Conservation (phyloP, 64 coral and sea anemone genomes). For the Montipora cactus region DNA sequence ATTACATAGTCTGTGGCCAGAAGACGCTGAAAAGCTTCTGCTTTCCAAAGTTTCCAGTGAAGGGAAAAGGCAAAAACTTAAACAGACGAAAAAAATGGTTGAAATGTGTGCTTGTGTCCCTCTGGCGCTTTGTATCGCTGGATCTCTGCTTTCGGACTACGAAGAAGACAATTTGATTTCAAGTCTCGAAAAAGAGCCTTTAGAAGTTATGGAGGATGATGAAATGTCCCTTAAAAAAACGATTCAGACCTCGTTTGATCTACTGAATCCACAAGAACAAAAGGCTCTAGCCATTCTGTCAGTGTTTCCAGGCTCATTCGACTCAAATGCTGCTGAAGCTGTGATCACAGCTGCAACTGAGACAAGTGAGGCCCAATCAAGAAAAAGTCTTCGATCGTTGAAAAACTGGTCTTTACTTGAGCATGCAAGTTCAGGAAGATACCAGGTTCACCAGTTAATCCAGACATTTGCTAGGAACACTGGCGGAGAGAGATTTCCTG, state of each 20-base stretch:
- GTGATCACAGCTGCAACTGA: not conserved
- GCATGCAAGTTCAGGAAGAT: slow-evolving; percentile 22
- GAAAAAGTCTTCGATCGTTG: slow-evolving; percentile 1
- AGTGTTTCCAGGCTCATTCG: slow-evolving; percentile 58
- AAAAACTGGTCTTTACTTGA: slow-evolving; percentile 60
- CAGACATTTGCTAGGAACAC: slow-evolving; percentile 22
- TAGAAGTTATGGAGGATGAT: slow-evolving; percentile 22
- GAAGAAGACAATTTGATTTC: slow-evolving; percentile 1
- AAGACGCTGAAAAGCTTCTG: not conserved
- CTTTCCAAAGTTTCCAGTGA: slow-evolving; percentile 1
- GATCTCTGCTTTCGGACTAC: slow-evolving; percentile 45
- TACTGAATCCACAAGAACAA: not conserved
- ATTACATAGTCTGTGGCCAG: not conserved
- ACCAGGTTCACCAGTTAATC: slow-evolving; percentile 63
- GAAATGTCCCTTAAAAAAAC: slow-evolving; percentile 22
- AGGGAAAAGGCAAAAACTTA: not conserved
- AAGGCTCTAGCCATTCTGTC: slow-evolving; percentile 33
- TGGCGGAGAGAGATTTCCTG: not conserved
- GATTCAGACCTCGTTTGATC: slow-evolving; percentile 58
- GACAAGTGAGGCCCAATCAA: not conserved
- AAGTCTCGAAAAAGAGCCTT: slow-evolving; percentile 28
- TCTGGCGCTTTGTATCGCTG: slow-evolving; percentile 66
- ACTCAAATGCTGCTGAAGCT: slow-evolving; percentile 24
- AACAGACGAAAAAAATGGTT: not conserved
- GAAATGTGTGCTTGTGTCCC: slow-evolving; percentile 55